Evolutionary conservation across 1,140 invertebrate species (phyloP).

Genomic region (Saccostrea cuccullata): DNA sequence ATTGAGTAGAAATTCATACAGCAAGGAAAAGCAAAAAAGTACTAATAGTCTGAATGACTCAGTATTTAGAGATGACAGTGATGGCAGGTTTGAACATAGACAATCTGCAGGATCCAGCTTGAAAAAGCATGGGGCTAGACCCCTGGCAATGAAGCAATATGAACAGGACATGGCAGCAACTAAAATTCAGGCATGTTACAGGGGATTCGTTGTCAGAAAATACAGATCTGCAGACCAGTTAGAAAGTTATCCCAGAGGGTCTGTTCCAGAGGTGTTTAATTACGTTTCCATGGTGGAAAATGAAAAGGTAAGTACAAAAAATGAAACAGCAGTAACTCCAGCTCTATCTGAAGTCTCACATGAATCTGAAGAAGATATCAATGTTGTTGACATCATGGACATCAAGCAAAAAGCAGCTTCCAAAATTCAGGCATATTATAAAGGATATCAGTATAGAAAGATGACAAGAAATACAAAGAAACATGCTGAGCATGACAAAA

Average conservation of each 20-base stretch:
- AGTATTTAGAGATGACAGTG: not conserved
- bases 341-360: conserved; percentile 81
- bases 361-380: conserved; percentile 86
- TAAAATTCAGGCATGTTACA: conserved; percentile 87
- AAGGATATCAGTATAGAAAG: conserved; percentile 85
- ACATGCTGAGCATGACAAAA: not conserved
- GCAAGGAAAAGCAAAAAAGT: not conserved
- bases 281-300: conserved; percentile 84
- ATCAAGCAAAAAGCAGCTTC: conserved; percentile 79
- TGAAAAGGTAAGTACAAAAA: conserved; percentile 59
- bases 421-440: conserved; percentile 84
- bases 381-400: conserved; percentile 80
- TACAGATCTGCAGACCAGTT: conserved; percentile 57
- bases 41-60: not conserved
- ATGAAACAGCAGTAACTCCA: conserved; percentile 55
- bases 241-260: conserved; percentile 81
- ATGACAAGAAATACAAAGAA: conserved; percentile 16
- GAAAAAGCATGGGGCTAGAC: not conserved
- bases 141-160: conserved; percentile 46
- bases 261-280: conserved; percentile 85
- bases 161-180: conserved; percentile 81
- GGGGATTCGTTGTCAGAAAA: conserved; percentile 81
- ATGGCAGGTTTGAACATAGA: not conserved
- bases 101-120: not conserved
- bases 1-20: not conserved